A percentile compares a stretch with the other conserved stretches of the same genome.
Evolutionary conservation across 2,797 vertebrate genomes (phyloP).

Genomic region (Carduelis carduelis): DNA sequence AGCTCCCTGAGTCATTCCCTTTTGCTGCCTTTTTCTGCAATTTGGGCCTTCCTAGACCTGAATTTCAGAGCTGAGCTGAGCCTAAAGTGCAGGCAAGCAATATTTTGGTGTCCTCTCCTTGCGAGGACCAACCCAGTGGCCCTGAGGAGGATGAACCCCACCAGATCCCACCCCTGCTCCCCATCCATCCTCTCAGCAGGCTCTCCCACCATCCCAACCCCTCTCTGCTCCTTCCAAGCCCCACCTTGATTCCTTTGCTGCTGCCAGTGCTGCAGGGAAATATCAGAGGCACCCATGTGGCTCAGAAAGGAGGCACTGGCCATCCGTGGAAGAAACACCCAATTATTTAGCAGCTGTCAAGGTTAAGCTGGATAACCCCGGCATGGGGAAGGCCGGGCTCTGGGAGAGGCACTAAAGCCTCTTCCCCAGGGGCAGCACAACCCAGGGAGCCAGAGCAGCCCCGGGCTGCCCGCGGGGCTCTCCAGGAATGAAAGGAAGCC

Average conservation of each 20-base stretch:
- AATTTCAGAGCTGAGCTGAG: neutral
- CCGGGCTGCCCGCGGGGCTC: neutral
- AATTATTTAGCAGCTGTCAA: constrained; percentile 47
- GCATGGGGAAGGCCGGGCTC: neutral
- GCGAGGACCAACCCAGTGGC: neutral
- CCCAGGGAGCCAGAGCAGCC: neutral
- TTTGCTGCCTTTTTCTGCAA: rapidly evolving
- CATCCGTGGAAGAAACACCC: constrained; percentile 25
- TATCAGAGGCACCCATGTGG: constrained; percentile 28
- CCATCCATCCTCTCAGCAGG: rapidly evolving
- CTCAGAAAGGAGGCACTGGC: neutral
- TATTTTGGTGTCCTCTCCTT: neutral
- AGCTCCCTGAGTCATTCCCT: neutral
- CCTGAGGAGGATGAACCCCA: neutral
- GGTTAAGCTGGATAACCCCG: constrained; percentile 7
- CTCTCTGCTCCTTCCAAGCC: neutral
- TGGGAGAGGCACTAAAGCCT: neutral
- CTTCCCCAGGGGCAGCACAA: neutral
- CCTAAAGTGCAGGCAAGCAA: rapidly evolving
- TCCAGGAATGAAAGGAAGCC: neutral
- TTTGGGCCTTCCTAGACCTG: neutral
- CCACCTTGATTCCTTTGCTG: neutral
- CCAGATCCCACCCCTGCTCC: neutral
- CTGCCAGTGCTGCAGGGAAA: constrained; percentile 21
- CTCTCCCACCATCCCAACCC: neutral